Conservation (phyloP, 2,797 vertebrate genomes). For the Phaenicophaeus curvirostris region DNA sequence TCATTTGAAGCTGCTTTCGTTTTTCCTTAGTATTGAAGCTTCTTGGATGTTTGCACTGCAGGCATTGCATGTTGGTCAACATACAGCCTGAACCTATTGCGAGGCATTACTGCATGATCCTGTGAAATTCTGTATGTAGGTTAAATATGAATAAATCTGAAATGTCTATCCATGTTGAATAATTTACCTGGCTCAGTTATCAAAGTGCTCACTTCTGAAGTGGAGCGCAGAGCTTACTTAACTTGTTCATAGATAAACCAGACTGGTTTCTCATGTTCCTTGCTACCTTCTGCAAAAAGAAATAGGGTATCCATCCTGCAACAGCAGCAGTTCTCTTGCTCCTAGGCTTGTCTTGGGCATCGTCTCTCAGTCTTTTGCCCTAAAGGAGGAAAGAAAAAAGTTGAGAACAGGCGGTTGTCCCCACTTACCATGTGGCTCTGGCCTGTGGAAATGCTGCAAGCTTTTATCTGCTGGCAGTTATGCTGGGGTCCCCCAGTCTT, state of each 20-base stretch:
- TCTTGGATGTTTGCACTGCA: neutral
- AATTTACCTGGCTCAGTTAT: neutral
- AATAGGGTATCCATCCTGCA: neutral
- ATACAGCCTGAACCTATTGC: neutral
- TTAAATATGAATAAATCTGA: conserved; percentile 6
- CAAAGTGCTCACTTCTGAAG: neutral
- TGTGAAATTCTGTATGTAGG: neutral
- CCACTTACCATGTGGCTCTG: neutral
- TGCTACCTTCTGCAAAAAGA: neutral
- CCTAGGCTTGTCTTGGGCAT: neutral
- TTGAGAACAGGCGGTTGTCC: neutral
- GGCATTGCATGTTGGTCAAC: neutral
- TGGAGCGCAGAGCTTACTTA: neutral
- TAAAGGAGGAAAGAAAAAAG: neutral
- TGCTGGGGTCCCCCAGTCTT: neutral
- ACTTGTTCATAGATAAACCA: neutral
- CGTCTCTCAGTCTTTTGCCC: neutral
- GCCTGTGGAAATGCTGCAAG: neutral
- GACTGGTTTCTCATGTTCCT: neutral
- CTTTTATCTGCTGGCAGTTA: neutral
- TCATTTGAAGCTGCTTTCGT: neutral
- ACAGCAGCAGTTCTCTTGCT: neutral
- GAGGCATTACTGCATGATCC: neutral
- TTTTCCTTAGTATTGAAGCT: neutral
- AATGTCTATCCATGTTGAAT: neutral